phyloP scores from a whole-genome alignment of 2,888 invertebrate species.

The Theretra japonica region DNA sequence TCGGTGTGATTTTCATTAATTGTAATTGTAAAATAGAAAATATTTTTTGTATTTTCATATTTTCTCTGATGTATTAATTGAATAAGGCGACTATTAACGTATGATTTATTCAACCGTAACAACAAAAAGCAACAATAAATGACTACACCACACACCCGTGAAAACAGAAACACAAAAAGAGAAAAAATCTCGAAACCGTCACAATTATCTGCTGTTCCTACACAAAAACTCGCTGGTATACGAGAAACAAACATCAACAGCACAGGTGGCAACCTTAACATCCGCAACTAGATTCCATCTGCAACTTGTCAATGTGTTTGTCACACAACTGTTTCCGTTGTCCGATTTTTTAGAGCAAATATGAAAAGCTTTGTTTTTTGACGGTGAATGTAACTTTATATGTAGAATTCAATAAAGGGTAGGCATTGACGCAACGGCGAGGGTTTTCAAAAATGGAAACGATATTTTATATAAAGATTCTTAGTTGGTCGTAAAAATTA shows the following conservation, averaged over 20 bases:
- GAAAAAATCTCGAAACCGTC: not conserved
- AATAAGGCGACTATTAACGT: no score
- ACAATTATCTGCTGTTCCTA: not conserved
- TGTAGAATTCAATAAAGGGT: not conserved
- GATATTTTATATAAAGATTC: not conserved
- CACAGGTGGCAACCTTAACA: conserved; percentile 24
- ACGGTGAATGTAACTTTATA: not conserved
- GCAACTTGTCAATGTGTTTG: conserved; percentile 38
- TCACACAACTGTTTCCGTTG: conserved; percentile 35
- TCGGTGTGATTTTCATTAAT: no score
- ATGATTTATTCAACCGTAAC: no score
- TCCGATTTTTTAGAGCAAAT: not conserved
- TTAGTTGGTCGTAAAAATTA: not conserved
- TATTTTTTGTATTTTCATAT: no score
- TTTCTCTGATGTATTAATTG: no score
- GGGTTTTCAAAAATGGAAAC: not conserved
- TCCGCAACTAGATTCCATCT: conserved; percentile 34
- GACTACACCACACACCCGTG: not conserved
- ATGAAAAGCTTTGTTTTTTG: not conserved
- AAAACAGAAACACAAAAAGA: not conserved
- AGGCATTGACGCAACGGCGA: not conserved
- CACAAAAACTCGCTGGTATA: conserved; percentile 7
- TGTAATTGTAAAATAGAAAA: no score
- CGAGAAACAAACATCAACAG: conserved; percentile 15
- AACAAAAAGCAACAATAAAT: not conserved